A percentile compares a stretch with the other conserved stretches of the same genome.
Evolutionary conservation across 2,888 invertebrate genomes (phyloP).

Genomic region (Tricholauxania praeusta): DNA sequence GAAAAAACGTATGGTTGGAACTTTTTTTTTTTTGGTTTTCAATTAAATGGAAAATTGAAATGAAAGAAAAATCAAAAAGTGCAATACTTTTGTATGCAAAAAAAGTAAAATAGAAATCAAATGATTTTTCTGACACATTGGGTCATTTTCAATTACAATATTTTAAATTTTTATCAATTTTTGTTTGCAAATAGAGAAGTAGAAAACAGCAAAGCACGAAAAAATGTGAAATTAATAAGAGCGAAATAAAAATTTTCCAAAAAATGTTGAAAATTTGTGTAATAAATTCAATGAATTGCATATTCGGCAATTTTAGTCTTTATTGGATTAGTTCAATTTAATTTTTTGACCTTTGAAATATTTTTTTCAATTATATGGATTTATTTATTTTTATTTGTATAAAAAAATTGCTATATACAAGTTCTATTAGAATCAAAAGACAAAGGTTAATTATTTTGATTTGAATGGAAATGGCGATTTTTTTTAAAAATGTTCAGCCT

Average conservation of each 20-base stretch:
- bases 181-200: too few relatives aligned
- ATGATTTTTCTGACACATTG: conserved; percentile 6
- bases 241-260: too few relatives aligned
- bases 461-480: too few relatives aligned
- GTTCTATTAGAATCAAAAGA: neutral
- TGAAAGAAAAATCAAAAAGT: conserved; percentile 2
- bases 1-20: conserved; percentile 17
- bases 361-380: neutral
- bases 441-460: neutral
- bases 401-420: neutral
- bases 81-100: neutral
- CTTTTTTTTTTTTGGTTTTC: neutral
- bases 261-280: too few relatives aligned
- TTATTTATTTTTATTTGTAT: neutral
- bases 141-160: neutral
- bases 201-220: too few relatives aligned
- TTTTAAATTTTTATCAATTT: too few relatives aligned
- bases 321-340: too few relatives aligned
- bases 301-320: too few relatives aligned
- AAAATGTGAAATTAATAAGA: too few relatives aligned
- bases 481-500: too few relatives aligned
- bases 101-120: neutral
- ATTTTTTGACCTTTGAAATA: neutral
- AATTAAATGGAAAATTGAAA: neutral
- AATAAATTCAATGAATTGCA: too few relatives aligned